Conservation (phyloP, 1,140 invertebrate genomes). For the Pseudomyrmex flavicornis region DNA sequence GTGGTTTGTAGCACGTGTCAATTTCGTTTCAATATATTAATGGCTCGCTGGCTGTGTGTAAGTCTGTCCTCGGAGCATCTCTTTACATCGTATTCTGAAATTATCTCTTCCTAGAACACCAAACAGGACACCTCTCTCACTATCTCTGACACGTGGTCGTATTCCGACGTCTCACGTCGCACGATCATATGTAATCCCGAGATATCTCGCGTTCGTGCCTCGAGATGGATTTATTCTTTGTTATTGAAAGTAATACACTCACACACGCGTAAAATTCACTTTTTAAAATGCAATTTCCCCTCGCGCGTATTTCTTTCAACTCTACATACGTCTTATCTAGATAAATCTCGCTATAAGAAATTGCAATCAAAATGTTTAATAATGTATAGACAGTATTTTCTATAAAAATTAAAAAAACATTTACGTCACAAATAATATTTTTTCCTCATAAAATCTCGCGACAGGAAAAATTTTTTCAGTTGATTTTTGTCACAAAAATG, state of each 20-base stretch:
- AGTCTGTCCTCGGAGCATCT: conserved; percentile 55
- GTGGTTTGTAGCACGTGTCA: conserved; percentile 11
- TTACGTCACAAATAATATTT: not conserved
- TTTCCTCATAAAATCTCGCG: too few species aligned
- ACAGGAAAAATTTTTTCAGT: not conserved
- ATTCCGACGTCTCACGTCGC: conserved; percentile 66
- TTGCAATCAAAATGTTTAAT: too few species aligned
- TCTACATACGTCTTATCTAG: too few species aligned
- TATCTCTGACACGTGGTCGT: conserved; percentile 66
- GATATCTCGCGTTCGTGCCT: conserved; percentile 30
- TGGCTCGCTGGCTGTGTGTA: conserved; percentile 14
- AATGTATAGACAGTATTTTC: too few species aligned
- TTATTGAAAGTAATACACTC: not conserved
- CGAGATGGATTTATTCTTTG: not conserved
- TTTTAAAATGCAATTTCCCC: too few species aligned
- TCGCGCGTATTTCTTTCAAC: too few species aligned
- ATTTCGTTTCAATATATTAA: conserved; percentile 8
- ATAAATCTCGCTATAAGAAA: too few species aligned
- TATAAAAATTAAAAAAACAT: too few species aligned
- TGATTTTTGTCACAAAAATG: not conserved
- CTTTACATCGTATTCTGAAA: conserved; percentile 61
- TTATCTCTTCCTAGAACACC: conserved; percentile 65
- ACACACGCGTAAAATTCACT: too few species aligned
- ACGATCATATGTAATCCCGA: conserved; percentile 60
- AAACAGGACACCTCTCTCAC: conserved; percentile 59